Base-by-base conservation (phyloP, 2,797 vertebrate species). In the Gymnoscopelus braueri region DNA sequence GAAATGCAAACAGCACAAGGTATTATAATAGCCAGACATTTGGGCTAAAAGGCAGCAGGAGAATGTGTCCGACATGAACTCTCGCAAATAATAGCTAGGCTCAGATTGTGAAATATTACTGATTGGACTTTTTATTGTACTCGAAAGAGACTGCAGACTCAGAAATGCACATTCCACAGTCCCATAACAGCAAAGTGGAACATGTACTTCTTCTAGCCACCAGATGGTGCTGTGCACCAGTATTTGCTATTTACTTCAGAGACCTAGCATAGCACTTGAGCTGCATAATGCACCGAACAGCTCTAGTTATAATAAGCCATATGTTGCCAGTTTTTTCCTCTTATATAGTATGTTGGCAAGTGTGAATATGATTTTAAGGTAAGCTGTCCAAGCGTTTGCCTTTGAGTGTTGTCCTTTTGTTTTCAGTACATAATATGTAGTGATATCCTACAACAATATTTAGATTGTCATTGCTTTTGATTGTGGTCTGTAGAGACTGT, bases 311-410 rank as follows among this genome's bases (percentile, higher is more conserved):
- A 11, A 24, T 61, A 26, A 61, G 51, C 58, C 19, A 55, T 63
- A 54, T 87, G 69, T 83, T 64, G 72, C 72, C 57, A 1, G 29
- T 77, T 76, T 63, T 90, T 72, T 80, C 65, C 68, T 90, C 79
- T 85, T 62, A 77, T 71, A 77, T 92, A 98, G 97, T 96, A 93
- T 88, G 87, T 93, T 92, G 97, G 97, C 87, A 98, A 97, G 91
- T 99, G 97, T 96, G 94, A 98, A 80, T 99, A 98, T 93, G 95
- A 95, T 93, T 96, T 96, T 75, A 90, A 98, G 96, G 96, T 98
- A 97, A 98, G 96, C 87, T 59, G 49, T 68, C 54, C 2, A 60
- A 77, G 63, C 64, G 11, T 58, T 4, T n/a, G 14, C 24, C 65
- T 54, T 24, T 71, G 57, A 61, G 29, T 60, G 5, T 58, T 19